Percentiles rank a stretch among this genome's conserved stretches.
Conservation (phyloP, 2,113 vertebrate genomes). For the Falcunculus frontatus region DNA sequence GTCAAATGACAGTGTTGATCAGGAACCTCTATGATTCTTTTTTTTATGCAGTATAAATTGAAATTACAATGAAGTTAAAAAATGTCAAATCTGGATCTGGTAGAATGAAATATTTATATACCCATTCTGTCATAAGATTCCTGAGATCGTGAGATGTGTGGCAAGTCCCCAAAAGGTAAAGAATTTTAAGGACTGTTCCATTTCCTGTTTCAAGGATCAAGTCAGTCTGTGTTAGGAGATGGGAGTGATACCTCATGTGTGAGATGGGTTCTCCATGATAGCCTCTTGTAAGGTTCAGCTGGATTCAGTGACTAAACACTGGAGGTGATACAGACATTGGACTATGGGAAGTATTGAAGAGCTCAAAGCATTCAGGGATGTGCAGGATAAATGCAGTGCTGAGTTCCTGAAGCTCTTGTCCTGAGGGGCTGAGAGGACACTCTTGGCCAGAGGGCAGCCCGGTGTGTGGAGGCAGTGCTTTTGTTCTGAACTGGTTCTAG, state of each 20-base stretch:
- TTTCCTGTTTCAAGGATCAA: not conserved
- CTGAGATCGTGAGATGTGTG: not conserved
- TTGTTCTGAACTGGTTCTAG: not conserved
- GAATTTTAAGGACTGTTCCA: not conserved
- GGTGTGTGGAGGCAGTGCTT: not conserved
- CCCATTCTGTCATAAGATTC: not conserved
- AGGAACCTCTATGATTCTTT: not conserved
- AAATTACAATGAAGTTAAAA: not conserved
- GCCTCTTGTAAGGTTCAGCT: not conserved
- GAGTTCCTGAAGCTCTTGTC: not conserved
- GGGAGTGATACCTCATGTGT: rapidly evolving
- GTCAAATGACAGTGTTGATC: not conserved
- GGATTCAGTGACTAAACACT: not conserved
- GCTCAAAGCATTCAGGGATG: not conserved
- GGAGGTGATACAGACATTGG: rapidly evolving
- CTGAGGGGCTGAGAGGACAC: not conserved
- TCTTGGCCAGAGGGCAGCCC: not conserved
- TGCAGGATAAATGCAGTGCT: not conserved
- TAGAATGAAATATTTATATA: not conserved
- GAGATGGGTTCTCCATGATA: rapidly evolving
- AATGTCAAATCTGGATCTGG: not conserved
- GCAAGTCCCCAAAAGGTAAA: not conserved
- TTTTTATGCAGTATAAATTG: not conserved
- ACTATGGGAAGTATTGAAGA: not conserved
- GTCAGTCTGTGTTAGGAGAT: not conserved